Evolutionary conservation across 1,140 invertebrate genomes (phyloP).

Genomic region (Copidosoma floridanum): DNA sequence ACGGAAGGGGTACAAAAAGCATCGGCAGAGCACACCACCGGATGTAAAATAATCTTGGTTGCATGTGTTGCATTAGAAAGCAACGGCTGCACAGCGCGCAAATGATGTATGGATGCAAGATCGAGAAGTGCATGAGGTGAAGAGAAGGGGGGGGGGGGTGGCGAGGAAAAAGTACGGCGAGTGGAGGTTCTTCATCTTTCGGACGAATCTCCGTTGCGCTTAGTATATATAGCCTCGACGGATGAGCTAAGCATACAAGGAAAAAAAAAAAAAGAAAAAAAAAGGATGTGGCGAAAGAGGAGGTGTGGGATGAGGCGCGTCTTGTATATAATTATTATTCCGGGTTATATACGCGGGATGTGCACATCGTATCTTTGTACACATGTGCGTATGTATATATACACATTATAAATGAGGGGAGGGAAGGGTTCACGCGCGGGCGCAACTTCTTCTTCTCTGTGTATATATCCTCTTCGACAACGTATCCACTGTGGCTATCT

Average conservation of each 20-base stretch:
- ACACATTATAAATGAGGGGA: slow-evolving; percentile 19
- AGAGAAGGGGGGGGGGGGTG: not conserved
- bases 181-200: slow-evolving; percentile 32
- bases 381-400: slow-evolving; percentile 45
- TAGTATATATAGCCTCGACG: slow-evolving; percentile 35
- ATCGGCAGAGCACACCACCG: too few species aligned
- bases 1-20: too few species aligned
- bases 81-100: too few species aligned
- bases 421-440: slow-evolving; percentile 39
- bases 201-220: slow-evolving; percentile 35
- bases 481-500: slow-evolving; percentile 42
- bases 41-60: too few species aligned
- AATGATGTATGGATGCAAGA: too few species aligned
- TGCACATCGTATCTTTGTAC: too few species aligned
- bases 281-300: too few species aligned
- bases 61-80: too few species aligned
- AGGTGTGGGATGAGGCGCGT: slow-evolving; percentile 17
- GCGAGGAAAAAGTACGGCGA: not conserved
- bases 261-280: not conserved
- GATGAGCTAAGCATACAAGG: not conserved
- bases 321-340: slow-evolving; percentile 50
- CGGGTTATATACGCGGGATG: slow-evolving; percentile 37
- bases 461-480: too few species aligned
- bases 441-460: too few species aligned
- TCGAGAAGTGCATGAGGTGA: too few species aligned